These are phyloP conservation scores for Albula goreensis DNA, from an alignment of 2,113 vertebrate genomes.

Conservation along the genomic window DNA sequence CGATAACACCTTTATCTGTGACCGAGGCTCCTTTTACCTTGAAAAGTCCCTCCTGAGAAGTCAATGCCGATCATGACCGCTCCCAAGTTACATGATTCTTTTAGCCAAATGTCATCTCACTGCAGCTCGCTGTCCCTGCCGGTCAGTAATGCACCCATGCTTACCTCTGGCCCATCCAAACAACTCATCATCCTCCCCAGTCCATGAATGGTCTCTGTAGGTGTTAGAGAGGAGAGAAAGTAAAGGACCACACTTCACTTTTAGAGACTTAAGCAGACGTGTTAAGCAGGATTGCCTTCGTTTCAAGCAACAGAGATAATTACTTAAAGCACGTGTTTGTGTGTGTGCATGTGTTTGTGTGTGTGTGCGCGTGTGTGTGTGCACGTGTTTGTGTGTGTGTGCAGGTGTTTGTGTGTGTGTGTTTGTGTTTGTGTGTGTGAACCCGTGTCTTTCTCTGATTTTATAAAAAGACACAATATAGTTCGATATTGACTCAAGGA, in stretches of 20 bases:
- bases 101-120: not conserved
- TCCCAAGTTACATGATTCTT: not conserved
- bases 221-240: not conserved
- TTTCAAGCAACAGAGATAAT: no score
- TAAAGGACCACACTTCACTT: not conserved
- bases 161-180: not conserved
- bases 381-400: no score
- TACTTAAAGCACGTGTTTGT: no score
- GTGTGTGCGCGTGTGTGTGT: no score
- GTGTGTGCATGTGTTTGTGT: no score
- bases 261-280: not conserved
- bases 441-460: no score
- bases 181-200: no score
- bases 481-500: no score
- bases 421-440: no score
- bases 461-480: no score
- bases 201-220: not conserved
- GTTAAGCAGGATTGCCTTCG: no score
- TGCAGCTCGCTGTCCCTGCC: not conserved
- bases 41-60: not conserved
- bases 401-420: no score
- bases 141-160: not conserved
- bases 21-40: not conserved
- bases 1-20: not conserved
- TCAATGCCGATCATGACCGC: not conserved